Evolutionary conservation across 1,140 invertebrate species (phyloP).

Genomic region (Leptinotarsa lineolata): DNA sequence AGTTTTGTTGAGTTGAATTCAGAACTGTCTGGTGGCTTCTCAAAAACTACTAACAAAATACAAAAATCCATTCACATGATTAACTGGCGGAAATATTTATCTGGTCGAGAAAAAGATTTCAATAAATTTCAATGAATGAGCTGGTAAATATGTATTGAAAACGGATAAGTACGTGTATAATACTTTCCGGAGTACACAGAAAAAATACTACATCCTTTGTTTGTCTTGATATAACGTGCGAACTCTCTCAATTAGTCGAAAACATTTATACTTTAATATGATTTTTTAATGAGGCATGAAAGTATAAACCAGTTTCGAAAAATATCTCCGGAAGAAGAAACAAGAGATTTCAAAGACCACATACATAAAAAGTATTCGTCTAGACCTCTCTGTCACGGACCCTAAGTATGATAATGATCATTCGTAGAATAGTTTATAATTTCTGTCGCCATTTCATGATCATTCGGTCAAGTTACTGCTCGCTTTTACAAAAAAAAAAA

Average conservation of each 20-base stretch:
- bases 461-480: background rate
- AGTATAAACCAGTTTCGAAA: conserved; percentile 1
- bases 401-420: conserved; percentile 19
- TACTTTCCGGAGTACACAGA: conserved; percentile 32
- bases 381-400: background rate
- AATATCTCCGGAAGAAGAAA: background rate
- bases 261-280: conserved; percentile 12
- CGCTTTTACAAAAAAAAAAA: too few relatives aligned
- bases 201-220: conserved; percentile 30
- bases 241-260: conserved; percentile 37
- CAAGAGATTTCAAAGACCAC: background rate
- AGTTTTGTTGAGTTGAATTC: too few relatives aligned
- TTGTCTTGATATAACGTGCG: conserved; percentile 39
- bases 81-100: conserved; percentile 11
- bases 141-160: conserved; percentile 21
- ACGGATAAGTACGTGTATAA: conserved; percentile 12
- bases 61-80: conserved; percentile 1
- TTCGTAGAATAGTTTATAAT: background rate
- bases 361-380: conserved; percentile 20
- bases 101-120: background rate
- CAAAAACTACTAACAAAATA: too few relatives aligned
- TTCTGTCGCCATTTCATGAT: background rate
- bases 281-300: conserved; percentile 23
- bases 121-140: conserved; percentile 23
- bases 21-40: too few relatives aligned